phyloP scores from a whole-genome alignment of 2,113 vertebrate species.

The Leucopsar rothschildi region DNA sequence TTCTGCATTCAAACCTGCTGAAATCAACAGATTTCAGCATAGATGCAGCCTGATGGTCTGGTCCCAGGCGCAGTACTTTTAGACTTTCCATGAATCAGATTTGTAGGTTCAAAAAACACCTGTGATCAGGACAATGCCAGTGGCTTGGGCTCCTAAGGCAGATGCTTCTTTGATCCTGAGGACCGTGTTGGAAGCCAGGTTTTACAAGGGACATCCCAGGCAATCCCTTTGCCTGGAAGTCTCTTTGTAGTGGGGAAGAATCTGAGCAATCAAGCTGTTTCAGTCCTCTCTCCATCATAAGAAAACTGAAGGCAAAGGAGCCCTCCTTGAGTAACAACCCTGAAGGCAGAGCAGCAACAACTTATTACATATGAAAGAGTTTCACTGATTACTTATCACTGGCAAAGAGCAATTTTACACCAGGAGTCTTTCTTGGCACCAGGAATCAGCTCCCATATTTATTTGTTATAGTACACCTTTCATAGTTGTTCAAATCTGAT shows the following conservation, averaged over 20 bases:
- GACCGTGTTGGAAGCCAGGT: fast-evolving
- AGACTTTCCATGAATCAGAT: not conserved
- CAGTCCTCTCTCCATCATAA: not conserved
- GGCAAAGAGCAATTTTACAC: not conserved
- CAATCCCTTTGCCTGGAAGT: not conserved
- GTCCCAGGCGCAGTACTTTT: not conserved
- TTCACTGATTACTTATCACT: not conserved
- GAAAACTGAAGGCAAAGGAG: not conserved
- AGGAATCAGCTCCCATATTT: not conserved
- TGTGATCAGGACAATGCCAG: not conserved
- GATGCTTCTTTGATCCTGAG: not conserved
- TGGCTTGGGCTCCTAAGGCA: not conserved
- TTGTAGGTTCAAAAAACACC: not conserved
- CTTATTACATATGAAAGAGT: not conserved
- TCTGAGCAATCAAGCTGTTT: not conserved
- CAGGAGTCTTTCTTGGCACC: not conserved
- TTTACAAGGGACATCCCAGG: not conserved
- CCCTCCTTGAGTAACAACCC: not conserved
- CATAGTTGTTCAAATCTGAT: not conserved
- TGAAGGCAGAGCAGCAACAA: not conserved
- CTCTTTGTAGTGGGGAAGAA: not conserved
- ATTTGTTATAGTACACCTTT: not conserved
- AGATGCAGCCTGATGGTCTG: not conserved
- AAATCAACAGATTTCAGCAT: not conserved
- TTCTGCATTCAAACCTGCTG: not conserved